Percentiles rank a stretch among this genome's conserved stretches.
Evolutionary conservation across 2,888 invertebrate genomes (phyloP).

Genomic region (Ecdyonurus torrentis): DNA sequence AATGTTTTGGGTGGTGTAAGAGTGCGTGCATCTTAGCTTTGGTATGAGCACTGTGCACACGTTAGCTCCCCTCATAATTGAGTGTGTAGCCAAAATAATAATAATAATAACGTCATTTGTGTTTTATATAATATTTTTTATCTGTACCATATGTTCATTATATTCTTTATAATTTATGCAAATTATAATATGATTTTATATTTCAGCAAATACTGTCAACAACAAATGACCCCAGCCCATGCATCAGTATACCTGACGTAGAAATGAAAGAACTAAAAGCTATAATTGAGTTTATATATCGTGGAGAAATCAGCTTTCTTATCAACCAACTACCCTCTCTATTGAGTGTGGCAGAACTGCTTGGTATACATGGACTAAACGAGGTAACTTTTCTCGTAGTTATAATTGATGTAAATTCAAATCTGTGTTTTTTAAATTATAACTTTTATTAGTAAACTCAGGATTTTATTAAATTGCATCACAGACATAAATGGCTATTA

Average conservation of each 20-base stretch:
- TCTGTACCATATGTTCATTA: too few relatives aligned
- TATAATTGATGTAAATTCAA: background rate
- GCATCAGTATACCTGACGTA: slow-evolving; percentile 26
- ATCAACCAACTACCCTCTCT: slow-evolving; percentile 23
- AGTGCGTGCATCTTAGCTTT: too few relatives aligned
- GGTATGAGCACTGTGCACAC: too few relatives aligned
- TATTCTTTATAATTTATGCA: too few relatives aligned
- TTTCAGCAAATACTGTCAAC: slow-evolving; percentile 25
- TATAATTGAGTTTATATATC: slow-evolving; percentile 26
- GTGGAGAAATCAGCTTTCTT: slow-evolving; percentile 25
- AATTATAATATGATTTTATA: slow-evolving; percentile 2
- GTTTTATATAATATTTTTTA: too few relatives aligned
- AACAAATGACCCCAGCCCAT: slow-evolving; percentile 24
- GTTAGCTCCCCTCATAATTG: too few relatives aligned
- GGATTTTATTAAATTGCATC: too few relatives aligned
- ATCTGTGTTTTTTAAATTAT: background rate
- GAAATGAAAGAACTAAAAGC: slow-evolving; percentile 23
- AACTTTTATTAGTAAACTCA: too few relatives aligned
- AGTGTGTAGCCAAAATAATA: too few relatives aligned
- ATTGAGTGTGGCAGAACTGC: slow-evolving; percentile 24
- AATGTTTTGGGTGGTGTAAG: too few relatives aligned
- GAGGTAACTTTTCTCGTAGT: slow-evolving; percentile 21
- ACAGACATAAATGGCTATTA: too few relatives aligned
- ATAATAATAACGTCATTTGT: too few relatives aligned
- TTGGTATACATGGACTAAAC: slow-evolving; percentile 25